Evolutionary conservation across 1,140 invertebrate genomes (phyloP).

Genomic region (Lethrus apterus): DNA sequence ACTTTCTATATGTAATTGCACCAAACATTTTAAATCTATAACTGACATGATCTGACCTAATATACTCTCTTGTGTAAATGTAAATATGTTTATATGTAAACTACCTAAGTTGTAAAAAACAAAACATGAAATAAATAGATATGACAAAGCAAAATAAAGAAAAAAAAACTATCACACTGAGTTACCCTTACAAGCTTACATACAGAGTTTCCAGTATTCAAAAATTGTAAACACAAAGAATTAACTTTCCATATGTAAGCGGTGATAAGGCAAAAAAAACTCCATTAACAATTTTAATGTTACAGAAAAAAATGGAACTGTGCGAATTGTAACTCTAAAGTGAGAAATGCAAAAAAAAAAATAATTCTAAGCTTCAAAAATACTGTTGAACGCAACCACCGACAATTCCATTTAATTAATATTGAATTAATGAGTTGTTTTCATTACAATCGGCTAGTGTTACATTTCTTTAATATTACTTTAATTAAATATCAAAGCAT

Average conservation of each 20-base stretch:
- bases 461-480: no score
- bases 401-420: no score
- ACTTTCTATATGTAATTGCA: background rate
- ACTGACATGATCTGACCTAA: background rate
- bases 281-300: background rate
- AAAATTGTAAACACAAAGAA: background rate
- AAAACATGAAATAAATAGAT: background rate
- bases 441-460: no score
- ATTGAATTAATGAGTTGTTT: no score
- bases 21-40: background rate
- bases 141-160: constrained; percentile 5
- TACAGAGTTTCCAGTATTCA: background rate
- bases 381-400: no score
- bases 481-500: no score
- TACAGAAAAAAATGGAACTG: background rate
- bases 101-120: constrained; percentile 1
- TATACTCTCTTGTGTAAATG: no score
- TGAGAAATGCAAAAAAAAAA: background rate
- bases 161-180: constrained; percentile 8
- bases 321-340: background rate
- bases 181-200: constrained; percentile 1
- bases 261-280: background rate
- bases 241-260: background rate
- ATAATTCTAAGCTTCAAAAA: no score
- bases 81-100: no score